phyloP scores from a whole-genome alignment of 2,113 vertebrate genomes.

The Opisthocomus hoazin region DNA sequence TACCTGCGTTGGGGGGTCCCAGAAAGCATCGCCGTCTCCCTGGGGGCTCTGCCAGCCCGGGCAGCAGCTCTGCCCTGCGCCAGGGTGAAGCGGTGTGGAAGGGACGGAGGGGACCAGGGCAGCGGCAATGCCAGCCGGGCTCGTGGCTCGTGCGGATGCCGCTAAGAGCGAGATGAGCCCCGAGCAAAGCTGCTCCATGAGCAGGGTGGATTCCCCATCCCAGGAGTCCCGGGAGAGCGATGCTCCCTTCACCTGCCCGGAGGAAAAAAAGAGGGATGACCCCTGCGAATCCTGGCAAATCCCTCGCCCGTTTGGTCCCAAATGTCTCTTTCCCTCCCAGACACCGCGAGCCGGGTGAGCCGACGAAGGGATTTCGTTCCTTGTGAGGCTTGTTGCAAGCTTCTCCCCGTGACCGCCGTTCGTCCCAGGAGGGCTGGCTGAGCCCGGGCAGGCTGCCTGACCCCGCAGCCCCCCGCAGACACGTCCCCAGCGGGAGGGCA shows the following conservation, averaged over 20 bases:
- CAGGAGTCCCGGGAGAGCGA: background rate
- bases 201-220: background rate
- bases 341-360: background rate
- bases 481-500: background rate
- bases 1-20: background rate
- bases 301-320: background rate
- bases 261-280: background rate
- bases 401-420: background rate
- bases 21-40: background rate
- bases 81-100: background rate
- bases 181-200: background rate
- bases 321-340: background rate
- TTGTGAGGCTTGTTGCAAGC: background rate
- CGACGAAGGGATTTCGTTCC: background rate
- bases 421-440: background rate
- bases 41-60: fast-evolving
- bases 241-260: background rate
- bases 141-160: background rate
- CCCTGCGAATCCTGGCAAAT: fast-evolving
- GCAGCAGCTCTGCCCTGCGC: background rate
- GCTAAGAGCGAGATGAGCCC: background rate
- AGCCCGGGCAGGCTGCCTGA: background rate
- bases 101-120: background rate
- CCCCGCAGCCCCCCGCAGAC: background rate
- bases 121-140: background rate